A percentile compares a stretch with the other conserved stretches of the same genome.
phyloP scores from a whole-genome alignment of 1,140 invertebrate genomes.

The Drosophila tristis region DNA sequence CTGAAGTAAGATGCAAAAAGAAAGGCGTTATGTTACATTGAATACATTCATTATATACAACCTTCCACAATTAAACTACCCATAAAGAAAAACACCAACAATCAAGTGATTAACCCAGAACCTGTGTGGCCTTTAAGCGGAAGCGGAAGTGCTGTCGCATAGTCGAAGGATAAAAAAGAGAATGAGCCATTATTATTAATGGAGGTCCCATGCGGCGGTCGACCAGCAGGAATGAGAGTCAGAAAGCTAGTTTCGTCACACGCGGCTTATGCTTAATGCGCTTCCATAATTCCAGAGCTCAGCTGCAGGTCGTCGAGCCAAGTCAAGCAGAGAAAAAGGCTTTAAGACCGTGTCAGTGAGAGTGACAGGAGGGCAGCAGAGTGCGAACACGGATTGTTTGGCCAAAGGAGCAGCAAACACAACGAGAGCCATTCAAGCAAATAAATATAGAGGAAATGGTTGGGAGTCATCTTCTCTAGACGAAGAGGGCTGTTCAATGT shows the following conservation, averaged over 20 bases:
- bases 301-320: conserved; percentile 12
- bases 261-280: conserved; percentile 47
- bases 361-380: no score
- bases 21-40: no score
- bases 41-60: no score
- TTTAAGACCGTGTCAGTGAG: conserved; percentile 14
- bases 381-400: conserved; percentile 6
- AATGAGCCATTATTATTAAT: conserved; percentile 70
- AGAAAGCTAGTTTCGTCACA: conserved; percentile 34
- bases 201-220: conserved; percentile 8
- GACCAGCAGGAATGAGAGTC: no score
- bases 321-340: conserved; percentile 30
- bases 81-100: background rate
- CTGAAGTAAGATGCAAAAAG: no score
- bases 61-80: no score
- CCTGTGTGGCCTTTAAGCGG: conserved; percentile 9
- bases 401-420: background rate
- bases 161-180: conserved; percentile 11
- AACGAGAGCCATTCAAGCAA: conserved; percentile 9
- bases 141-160: conserved; percentile 27
- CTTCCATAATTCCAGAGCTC: conserved; percentile 27
- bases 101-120: conserved; percentile 21
- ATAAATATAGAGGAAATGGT: conserved; percentile 31
- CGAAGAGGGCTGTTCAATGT: background rate
- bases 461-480: background rate